Conservation (phyloP, 2,797 vertebrate genomes). For the Acrossocheilus fasciatus region DNA sequence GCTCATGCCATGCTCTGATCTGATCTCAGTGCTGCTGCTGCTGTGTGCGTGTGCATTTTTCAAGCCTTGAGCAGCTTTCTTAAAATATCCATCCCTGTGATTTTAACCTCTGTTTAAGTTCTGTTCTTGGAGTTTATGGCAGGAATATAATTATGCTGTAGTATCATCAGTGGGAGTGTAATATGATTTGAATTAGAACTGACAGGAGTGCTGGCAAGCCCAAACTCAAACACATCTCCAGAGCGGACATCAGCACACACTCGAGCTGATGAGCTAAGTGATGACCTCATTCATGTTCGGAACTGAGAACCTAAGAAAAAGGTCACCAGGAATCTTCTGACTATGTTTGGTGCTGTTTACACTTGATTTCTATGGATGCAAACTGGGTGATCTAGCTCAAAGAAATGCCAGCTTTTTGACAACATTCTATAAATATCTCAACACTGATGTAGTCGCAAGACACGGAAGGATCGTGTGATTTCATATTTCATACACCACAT, state of each 20-base stretch:
- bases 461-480: not conserved
- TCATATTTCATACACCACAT: not conserved
- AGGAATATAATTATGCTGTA: conserved; percentile 24
- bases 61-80: conserved; percentile 4
- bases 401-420: not conserved
- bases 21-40: not conserved
- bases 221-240: conserved; percentile 48
- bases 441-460: not conserved
- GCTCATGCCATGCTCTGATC: not conserved
- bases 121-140: conserved; percentile 22
- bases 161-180: conserved; percentile 34
- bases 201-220: conserved; percentile 33
- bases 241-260: conserved; percentile 12
- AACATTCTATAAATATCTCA: not conserved
- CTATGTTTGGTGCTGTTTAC: conserved; percentile 46
- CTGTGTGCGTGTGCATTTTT: not conserved
- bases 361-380: conserved; percentile 1
- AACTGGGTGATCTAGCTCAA: not conserved
- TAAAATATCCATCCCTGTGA: not conserved
- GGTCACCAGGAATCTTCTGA: conserved; percentile 4
- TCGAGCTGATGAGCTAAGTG: not conserved
- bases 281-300: conserved; percentile 25
- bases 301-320: not conserved
- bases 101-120: not conserved
- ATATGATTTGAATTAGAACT: conserved; percentile 51